A percentile compares a stretch with the other conserved stretches of the same genome.
phyloP scores from a whole-genome alignment of 2,888 invertebrate species.

The Drosophila fungiperda region DNA sequence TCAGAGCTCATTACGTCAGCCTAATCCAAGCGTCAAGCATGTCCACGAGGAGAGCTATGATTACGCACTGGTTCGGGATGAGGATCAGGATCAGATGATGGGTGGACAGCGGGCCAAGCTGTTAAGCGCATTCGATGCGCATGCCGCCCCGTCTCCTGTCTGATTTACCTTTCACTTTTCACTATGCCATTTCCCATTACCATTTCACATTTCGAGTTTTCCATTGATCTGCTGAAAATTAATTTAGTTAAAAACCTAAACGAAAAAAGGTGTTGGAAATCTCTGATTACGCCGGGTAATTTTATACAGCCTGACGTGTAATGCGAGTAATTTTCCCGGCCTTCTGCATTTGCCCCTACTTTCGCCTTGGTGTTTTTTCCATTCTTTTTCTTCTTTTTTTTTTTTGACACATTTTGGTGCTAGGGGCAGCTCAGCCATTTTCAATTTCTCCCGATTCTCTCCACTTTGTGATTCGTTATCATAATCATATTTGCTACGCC shows the following conservation, averaged over 20 bases:
- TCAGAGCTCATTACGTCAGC: constrained; percentile 64
- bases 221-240: constrained; percentile 33
- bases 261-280: constrained; percentile 74
- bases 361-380: neutral
- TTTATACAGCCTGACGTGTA: constrained; percentile 61
- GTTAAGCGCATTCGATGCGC: constrained; percentile 75
- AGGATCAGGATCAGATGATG: constrained; percentile 10
- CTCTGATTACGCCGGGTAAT: constrained; percentile 73
- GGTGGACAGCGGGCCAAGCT: constrained; percentile 53
- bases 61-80: neutral
- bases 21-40: constrained; percentile 63
- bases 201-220: neutral
- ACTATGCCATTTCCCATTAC: constrained; percentile 10
- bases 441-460: constrained; percentile 11
- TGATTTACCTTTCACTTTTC: constrained; percentile 9
- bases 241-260: constrained; percentile 62
- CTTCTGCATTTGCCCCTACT: neutral
- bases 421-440: constrained; percentile 9
- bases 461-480: constrained; percentile 41
- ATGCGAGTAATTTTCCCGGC: constrained; percentile 55
- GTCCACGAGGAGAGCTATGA: constrained; percentile 31
- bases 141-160: constrained; percentile 53
- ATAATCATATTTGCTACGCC: constrained; percentile 77
- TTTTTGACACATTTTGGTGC: constrained; percentile 38
- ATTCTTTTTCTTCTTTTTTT: neutral